These are phyloP conservation scores for Sepioteuthis lessoniana DNA, from an alignment of 2,888 invertebrate genomes.

Conservation along the genomic window DNA sequence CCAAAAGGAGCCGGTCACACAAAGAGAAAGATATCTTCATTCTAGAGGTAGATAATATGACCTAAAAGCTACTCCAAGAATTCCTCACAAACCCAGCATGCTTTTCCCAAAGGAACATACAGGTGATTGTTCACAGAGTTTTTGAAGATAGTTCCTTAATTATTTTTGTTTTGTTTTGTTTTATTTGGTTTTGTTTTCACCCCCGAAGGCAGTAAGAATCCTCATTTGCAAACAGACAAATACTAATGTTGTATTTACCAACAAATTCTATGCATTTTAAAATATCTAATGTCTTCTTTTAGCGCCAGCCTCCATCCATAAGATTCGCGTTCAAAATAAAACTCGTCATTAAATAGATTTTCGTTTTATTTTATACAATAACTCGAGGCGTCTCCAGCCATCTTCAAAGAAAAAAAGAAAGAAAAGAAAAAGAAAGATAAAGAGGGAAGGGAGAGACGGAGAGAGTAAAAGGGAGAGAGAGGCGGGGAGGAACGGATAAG, in stretches of 20 bases:
- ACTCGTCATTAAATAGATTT: not conserved
- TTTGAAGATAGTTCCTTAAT: not conserved
- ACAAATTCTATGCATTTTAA: slow-evolving; percentile 33
- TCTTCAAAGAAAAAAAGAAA: not conserved
- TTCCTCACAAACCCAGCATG: not conserved
- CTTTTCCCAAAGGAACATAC: not conserved
- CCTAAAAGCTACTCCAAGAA: not conserved
- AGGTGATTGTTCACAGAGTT: not conserved
- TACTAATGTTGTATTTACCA: slow-evolving; percentile 11
- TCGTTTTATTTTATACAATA: not conserved
- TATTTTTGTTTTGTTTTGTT: too few relatives aligned
- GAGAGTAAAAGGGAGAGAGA: too few relatives aligned
- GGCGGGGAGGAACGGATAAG: too few relatives aligned
- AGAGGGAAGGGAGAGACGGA: too few relatives aligned
- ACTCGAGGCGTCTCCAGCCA: too few relatives aligned
- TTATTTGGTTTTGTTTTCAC: too few relatives aligned
- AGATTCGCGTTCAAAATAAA: not conserved
- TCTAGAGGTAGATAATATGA: not conserved
- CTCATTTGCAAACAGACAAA: not conserved
- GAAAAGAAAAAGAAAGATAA: too few relatives aligned
- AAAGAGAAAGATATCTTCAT: not conserved
- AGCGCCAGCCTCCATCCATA: not conserved
- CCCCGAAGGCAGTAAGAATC: not conserved
- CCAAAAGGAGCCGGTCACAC: not conserved
- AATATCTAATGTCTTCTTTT: not conserved